Conservation (phyloP, 1,140 invertebrate species). For the Camponotus pennsylvanicus region DNA sequence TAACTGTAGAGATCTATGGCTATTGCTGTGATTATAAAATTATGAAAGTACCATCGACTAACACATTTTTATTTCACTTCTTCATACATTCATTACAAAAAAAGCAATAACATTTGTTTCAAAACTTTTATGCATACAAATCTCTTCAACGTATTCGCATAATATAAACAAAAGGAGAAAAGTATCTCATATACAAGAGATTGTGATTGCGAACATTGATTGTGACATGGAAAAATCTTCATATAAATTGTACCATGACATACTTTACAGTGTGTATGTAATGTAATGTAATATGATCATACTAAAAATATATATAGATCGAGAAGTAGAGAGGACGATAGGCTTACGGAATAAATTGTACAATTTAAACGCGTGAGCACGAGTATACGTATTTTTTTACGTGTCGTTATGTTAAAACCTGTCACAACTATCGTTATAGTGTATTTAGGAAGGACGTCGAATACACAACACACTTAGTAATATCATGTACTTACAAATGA, state of each 20-base stretch:
- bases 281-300: constrained; percentile 28
- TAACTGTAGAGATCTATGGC: background rate
- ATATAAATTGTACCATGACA: constrained; percentile 45
- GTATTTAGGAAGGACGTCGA: constrained; percentile 53
- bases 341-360: constrained; percentile 64
- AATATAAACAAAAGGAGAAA: constrained; percentile 63
- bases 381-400: constrained; percentile 44
- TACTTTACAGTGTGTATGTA: constrained; percentile 29
- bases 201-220: constrained; percentile 52
- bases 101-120: constrained; percentile 71
- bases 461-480: constrained; percentile 70
- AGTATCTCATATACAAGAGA: constrained; percentile 55
- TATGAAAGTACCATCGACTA: constrained; percentile 58
- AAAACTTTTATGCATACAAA: constrained; percentile 73
- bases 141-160: constrained; percentile 68
- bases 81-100: constrained; percentile 77
- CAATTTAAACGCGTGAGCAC: constrained; percentile 71
- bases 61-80: constrained; percentile 76
- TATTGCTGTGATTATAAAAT: background rate
- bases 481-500: constrained; percentile 83
- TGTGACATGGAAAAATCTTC: constrained; percentile 25
- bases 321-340: constrained; percentile 68
- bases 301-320: constrained; percentile 68
- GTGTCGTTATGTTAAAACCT: constrained; percentile 52
- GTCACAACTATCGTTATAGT: constrained; percentile 61